Evolutionary conservation across 2,888 invertebrate genomes (phyloP).

Genomic region (Conus canariensis): DNA sequence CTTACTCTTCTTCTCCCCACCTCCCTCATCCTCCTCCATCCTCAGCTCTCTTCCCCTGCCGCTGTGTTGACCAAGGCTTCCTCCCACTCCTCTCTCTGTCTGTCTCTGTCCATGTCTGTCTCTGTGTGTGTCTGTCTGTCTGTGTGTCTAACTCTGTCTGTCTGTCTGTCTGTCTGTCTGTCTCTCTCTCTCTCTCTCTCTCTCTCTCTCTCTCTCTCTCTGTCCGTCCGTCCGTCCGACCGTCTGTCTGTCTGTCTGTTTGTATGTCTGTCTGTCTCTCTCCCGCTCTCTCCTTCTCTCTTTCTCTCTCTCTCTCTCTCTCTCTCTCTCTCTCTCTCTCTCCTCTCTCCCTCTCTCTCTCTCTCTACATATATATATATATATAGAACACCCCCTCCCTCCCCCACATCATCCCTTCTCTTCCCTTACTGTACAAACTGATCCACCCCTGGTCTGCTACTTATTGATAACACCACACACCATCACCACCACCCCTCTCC

Average conservation of each 20-base stretch:
- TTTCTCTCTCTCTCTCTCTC: background rate
- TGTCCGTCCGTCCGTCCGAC: background rate
- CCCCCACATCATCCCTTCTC: too few relatives aligned
- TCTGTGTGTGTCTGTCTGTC: too few relatives aligned
- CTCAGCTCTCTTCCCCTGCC: background rate
- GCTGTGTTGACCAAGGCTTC: too few relatives aligned
- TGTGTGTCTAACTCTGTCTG: too few relatives aligned
- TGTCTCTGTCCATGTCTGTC: too few relatives aligned
- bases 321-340: background rate
- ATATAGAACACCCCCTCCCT: background rate
- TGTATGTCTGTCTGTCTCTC: background rate
- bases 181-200: background rate
- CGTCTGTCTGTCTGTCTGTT: background rate
- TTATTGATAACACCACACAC: too few relatives aligned
- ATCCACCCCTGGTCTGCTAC: too few relatives aligned
- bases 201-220: background rate
- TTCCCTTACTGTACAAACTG: too few relatives aligned
- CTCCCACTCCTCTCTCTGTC: too few relatives aligned
- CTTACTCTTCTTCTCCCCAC: background rate
- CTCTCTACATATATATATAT: background rate
- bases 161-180: too few relatives aligned
- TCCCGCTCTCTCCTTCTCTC: background rate
- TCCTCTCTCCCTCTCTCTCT: background rate
- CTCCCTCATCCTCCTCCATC: background rate
- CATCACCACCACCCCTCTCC: too few relatives aligned